phyloP scores from a whole-genome alignment of 2,113 vertebrate species.

The Oxyura jamaicensis region DNA sequence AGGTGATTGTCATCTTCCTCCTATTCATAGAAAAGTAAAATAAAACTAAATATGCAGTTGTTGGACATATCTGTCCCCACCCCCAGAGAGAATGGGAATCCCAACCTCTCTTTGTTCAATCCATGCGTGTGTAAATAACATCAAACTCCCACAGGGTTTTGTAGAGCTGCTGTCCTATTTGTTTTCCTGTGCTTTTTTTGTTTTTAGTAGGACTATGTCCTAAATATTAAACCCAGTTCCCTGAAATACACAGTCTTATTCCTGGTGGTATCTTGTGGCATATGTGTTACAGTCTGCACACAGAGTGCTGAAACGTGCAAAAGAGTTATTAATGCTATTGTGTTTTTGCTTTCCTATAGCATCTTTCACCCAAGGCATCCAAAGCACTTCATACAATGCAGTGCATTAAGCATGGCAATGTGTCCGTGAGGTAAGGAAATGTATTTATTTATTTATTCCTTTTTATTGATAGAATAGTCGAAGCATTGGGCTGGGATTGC shows the following conservation, averaged over 20 bases:
- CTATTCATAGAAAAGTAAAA: not conserved
- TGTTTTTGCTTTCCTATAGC: not conserved
- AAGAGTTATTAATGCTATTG: not conserved
- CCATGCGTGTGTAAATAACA: fast-evolving
- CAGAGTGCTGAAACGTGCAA: not conserved
- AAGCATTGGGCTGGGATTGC: not conserved
- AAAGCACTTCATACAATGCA: not conserved
- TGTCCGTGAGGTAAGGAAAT: not conserved
- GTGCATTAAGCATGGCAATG: not conserved
- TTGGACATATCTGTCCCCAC: not conserved
- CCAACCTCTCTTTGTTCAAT: not conserved
- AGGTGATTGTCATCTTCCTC: not conserved
- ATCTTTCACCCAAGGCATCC: not conserved
- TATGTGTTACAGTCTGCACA: not conserved
- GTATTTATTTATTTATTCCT: not conserved
- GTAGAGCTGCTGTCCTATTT: not conserved
- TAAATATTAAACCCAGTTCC: not conserved
- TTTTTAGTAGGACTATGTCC: not conserved
- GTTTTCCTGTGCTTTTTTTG: not conserved
- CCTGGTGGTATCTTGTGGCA: not conserved
- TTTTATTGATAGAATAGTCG: not conserved
- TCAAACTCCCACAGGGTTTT: not conserved
- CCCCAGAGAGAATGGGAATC: not conserved
- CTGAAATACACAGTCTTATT: not conserved
- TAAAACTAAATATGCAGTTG: not conserved